Base-by-base conservation (phyloP, 2,797 vertebrate genomes). In the Psittacula echo region DNA sequence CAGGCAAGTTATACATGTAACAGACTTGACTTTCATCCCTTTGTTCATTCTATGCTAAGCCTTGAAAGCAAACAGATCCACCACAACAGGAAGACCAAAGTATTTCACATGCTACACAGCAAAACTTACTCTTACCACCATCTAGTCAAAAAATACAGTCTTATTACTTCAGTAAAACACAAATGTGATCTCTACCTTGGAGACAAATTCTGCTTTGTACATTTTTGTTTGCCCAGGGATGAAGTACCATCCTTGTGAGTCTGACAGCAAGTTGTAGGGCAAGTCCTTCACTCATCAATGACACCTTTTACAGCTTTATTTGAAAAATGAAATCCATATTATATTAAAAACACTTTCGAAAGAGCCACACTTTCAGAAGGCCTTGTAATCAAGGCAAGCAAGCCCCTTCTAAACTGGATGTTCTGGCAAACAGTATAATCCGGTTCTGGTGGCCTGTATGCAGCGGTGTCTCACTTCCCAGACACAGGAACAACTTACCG, bases 401-500 rank as follows among this genome's bases (percentile, higher is more conserved):
- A 58, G 27, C 1, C 13, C 24, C 74, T 58, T 53, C 16, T 10
- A 0, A 39, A 21, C 1, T 1, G 0, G 0, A 2, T 6, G 11
- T 7, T 80, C 21, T 30, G 24, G 26, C 39, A 22, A 23, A 7
- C 9, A 32, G 23, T 11, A 0, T 1, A 21, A 7, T 0, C 0
- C 12, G 4, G 41, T 29, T 30, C 5, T 5, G 68, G 45, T 23
- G 29, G 20, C 23, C 51, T 30, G 44, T 4, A 29, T 0, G 9
- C 16, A 15, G 50, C 2, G 2, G 44, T 14, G 42, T 39, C 51
- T 67, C 39, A 2, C 19, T 39, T 62, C 20, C 48, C 61, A 30
- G 45, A 39, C 39, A 32, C 0, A 2, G 8, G 4, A 23, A 22
- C 4, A 4, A 96, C 98, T 98, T 97, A 99, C 99, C 99, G 14